These are phyloP conservation scores for Pachyrhynchus sulphureomaculatus DNA, from an alignment of 1,140 invertebrate genomes.

Conservation along the genomic window DNA sequence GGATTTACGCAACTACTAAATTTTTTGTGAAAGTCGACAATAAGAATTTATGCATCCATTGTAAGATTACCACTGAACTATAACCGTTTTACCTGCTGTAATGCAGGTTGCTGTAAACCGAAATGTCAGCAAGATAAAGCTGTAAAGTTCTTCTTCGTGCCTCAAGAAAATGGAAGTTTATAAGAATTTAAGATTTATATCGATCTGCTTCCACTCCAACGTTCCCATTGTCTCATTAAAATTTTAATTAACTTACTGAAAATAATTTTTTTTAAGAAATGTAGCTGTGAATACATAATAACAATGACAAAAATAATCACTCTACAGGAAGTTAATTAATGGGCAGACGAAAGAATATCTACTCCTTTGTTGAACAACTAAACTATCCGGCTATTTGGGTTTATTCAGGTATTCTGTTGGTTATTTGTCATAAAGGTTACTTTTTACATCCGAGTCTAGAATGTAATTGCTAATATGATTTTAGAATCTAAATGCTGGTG, in stretches of 20 bases:
- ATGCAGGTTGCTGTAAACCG: conserved; percentile 26
- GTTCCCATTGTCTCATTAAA: conserved; percentile 24
- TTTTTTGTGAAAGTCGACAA: conserved; percentile 27
- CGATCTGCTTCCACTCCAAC: conserved; percentile 17
- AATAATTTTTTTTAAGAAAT: not conserved
- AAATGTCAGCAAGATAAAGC: conserved; percentile 30
- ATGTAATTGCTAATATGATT: too few species aligned
- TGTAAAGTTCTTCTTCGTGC: conserved; percentile 33
- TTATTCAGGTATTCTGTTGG: too few species aligned
- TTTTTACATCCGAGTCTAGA: too few species aligned
- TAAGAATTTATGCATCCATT: conserved; percentile 32
- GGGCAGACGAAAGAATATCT: too few species aligned
- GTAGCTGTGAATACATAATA: not conserved
- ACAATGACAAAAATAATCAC: too few species aligned
- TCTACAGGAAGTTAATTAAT: too few species aligned
- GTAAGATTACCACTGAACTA: conserved; percentile 32
- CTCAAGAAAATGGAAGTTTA: conserved; percentile 14
- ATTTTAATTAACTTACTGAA: conserved; percentile 14
- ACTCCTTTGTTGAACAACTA: too few species aligned
- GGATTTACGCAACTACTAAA: conserved; percentile 13
- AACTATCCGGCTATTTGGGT: too few species aligned
- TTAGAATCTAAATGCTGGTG: too few species aligned
- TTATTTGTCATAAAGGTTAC: too few species aligned
- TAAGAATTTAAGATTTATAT: conserved; percentile 30
- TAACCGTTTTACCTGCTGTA: conserved; percentile 24